Evolutionary conservation across 2,888 invertebrate genomes (phyloP).

Genomic region (Macaria liturata): DNA sequence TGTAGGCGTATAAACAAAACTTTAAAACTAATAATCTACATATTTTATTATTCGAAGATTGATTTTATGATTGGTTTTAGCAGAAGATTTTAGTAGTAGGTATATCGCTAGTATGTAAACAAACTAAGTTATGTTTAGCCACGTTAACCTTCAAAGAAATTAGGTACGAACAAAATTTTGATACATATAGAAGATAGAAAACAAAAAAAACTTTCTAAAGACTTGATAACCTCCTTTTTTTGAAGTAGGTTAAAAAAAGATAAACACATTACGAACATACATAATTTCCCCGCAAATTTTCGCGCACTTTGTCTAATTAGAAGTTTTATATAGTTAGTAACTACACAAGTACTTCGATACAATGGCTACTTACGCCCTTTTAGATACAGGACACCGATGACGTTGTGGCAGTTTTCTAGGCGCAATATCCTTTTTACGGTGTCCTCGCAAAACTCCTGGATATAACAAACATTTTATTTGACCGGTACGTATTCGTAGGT

Average conservation of each 20-base stretch:
- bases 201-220: too few species aligned
- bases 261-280: background rate
- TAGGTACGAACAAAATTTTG: too few species aligned
- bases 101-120: background rate
- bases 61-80: too few species aligned
- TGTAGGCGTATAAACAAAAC: too few species aligned
- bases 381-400: conserved; percentile 51
- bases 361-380: conserved; percentile 37
- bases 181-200: too few species aligned
- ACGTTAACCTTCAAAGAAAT: too few species aligned
- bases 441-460: conserved; percentile 47
- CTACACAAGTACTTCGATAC: background rate
- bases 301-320: too few species aligned
- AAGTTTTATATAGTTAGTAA: background rate
- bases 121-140: background rate
- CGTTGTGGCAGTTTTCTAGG: conserved; percentile 45
- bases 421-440: conserved; percentile 45
- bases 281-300: too few species aligned
- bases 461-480: conserved; percentile 5
- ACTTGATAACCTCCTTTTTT: background rate
- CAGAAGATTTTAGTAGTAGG: too few species aligned
- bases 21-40: too few species aligned
- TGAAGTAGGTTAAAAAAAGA: background rate
- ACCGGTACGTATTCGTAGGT: background rate
- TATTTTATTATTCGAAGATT: too few species aligned